Evolutionary conservation across 2,113 vertebrate species (phyloP), one percentile per base, ranked within the genome.

Genomic region (Hippocampus guttulatus): DNA sequence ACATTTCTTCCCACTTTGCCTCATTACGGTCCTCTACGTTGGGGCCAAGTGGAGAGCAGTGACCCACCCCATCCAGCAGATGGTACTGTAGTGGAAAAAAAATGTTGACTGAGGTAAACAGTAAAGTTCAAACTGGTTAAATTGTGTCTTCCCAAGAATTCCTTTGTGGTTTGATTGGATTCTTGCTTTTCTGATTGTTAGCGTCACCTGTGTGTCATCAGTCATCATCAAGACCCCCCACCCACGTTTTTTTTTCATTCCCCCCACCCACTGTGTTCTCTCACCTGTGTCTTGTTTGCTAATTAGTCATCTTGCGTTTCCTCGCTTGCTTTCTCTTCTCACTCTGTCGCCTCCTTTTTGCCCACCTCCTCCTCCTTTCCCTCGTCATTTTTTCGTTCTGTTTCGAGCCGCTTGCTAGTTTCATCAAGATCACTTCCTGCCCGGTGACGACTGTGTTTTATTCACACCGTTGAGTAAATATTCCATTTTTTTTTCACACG

Each of bases 121-220:
- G 7, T 3, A 21, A 30, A 3, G 3, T 30, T 2, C 27, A 25
- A 3, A 10, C 57, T 60, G 57, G 14, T 61, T 18, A 33, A 61
- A 30, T 33, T 61, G 33, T 27, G 57, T 30, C 25, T 30, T 15
- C 2, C 25, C 57, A 30, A 60, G 25, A 60, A 65, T 47, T 25
- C 63, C 41, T 41, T 45, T 43, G 43, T 45, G 63, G n/a, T 23
- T 45, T 65, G 41, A 25, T 15, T 65, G 43, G 21, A 25, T 16
- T 65, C 25, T 47, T 47, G n/a, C 64, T 47, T 41, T 23, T 65
- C 64, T 65, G 64, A 49, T 65, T 47, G 64, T 65, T 47, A 47
- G 64, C 43, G 23, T 65, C 64, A 65, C 64, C 64, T 65, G 64
- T 65, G 64, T 65, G 64, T 43, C 64, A 65, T 65, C 64, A 65